Base-by-base conservation (phyloP, 1,140 invertebrate genomes). In the Diabrotica virgifera region DNA sequence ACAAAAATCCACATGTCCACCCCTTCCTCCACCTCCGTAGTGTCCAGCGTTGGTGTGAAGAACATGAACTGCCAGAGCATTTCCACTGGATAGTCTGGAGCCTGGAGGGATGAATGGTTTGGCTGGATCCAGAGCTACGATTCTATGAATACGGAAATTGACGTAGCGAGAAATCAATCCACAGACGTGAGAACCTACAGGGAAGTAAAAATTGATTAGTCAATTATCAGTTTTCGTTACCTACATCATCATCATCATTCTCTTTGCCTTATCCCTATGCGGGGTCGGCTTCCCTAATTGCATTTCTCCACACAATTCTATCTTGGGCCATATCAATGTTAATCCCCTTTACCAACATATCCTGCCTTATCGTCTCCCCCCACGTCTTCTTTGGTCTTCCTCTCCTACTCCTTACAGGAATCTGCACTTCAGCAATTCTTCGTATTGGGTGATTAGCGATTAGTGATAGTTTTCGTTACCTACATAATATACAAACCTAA, bases 41-140 rank as follows among this genome's bases (percentile, higher is more conserved):
- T 86, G 85, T 0, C 89, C 89, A 0, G 89, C 88, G 71, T 90
- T 91, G 0, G 90, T 91, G 73, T 91, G 90, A 1, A 91, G 82
- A 9, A 90, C 86, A 73, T 90, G 85, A 5, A 91, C 90, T 5
- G 88, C 87, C 37, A 85, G 81, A 2, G 89, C 89, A 65, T 90
- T 87, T 0, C 88, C 87, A 36, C 85, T 84, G 72, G 87, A 86
- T 64, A 91, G 74, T 6, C 87, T 82, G 11, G 86, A 83, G 0
- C 84, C 82, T 0, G 84, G 84, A 0, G 85, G 80, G 14, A 91
- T 82, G 50, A 91, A 78, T 0, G 90, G 90, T 9, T 87, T 81
- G 0, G 90, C 90, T 0, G 90, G 89, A 76, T 91, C 90, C 64
- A 91, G 73, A n/a, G 85, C 87, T n/a, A 89, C 81, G 62, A 88